Evolutionary conservation across 2,113 vertebrate genomes (phyloP).

Genomic region (Esox niger): DNA sequence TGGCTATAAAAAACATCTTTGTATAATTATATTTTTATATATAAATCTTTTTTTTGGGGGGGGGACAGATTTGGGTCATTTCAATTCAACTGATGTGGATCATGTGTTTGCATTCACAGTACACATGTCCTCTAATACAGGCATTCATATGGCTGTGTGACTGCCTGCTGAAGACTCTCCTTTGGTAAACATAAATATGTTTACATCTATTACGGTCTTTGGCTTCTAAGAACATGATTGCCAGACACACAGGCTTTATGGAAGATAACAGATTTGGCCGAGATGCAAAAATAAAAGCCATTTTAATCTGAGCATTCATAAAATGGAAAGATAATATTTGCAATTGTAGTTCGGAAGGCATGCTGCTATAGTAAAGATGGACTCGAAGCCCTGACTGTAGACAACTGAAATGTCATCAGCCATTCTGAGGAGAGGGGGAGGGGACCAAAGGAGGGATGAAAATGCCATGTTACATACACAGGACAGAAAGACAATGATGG

Average conservation of each 20-base stretch:
- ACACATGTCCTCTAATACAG: background rate
- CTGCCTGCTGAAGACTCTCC: constrained; percentile 10
- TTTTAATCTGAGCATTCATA: background rate
- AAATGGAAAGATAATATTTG: too few relatives aligned
- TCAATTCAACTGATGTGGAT: background rate
- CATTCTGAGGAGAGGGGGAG: background rate
- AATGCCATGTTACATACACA: constrained; percentile 55
- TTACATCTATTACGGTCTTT: constrained; percentile 8
- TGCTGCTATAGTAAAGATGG: background rate
- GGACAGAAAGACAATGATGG: constrained; percentile 28
- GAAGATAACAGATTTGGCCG: background rate
- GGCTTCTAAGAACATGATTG: background rate
- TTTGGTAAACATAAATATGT: constrained; percentile 14
- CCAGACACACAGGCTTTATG: background rate
- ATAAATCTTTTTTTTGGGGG: too few relatives aligned
- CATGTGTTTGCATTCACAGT: constrained; percentile 1
- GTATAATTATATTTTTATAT: too few relatives aligned
- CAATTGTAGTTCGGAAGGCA: background rate
- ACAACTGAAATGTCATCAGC: too few relatives aligned
- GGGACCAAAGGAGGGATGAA: background rate
- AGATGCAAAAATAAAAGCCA: background rate
- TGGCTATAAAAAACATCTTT: too few relatives aligned
- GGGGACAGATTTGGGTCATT: too few relatives aligned
- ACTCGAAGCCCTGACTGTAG: background rate
- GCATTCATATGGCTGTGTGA: background rate